Evolutionary conservation across 2,888 invertebrate species (phyloP).

Genomic region (Kryphioiulus occultus): DNA sequence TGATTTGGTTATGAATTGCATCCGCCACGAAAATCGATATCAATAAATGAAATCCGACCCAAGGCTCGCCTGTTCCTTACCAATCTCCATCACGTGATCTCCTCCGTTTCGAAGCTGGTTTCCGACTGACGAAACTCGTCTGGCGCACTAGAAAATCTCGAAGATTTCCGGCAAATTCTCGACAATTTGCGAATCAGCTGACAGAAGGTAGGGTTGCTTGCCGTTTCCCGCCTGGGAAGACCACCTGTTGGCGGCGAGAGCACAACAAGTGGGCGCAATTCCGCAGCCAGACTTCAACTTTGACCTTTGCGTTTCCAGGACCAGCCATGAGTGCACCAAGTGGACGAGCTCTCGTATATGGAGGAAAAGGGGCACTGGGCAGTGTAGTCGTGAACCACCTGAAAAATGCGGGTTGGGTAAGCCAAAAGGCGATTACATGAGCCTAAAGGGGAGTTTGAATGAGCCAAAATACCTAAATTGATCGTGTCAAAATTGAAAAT

Average conservation of each 20-base stretch:
- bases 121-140: neutral
- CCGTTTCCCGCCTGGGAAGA: neutral
- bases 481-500: too few relatives aligned
- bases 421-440: too few relatives aligned
- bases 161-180: neutral
- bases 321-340: conserved; percentile 57
- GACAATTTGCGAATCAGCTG: neutral
- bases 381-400: conserved; percentile 86
- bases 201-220: neutral
- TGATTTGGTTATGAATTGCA: neutral
- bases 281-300: neutral
- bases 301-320: neutral
- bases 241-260: neutral
- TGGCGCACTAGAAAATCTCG: neutral
- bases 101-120: neutral
- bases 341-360: conserved; percentile 80
- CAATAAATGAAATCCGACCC: conserved; percentile 6
- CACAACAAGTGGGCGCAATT: neutral
- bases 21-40: neutral
- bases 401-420: conserved; percentile 86
- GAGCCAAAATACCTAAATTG: too few relatives aligned
- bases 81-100: neutral
- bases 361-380: conserved; percentile 95
- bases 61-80: neutral
- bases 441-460: too few relatives aligned